Conservation (phyloP, 2,888 invertebrate genomes). For the Harpalus rufipes region DNA sequence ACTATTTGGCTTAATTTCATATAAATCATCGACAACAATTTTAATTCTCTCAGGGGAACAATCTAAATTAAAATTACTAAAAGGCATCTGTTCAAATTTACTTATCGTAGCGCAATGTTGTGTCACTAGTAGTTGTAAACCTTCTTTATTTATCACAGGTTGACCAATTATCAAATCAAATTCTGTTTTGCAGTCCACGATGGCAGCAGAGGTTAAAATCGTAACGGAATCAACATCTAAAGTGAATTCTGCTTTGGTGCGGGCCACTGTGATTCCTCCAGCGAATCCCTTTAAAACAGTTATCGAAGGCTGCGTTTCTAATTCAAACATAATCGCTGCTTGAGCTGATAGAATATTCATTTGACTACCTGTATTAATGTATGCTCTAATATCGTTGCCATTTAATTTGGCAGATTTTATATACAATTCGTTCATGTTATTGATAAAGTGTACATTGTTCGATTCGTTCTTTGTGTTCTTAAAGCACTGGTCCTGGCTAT, state of each 20-base stretch:
- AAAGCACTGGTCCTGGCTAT: not conserved
- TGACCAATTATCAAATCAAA: slow-evolving; percentile 15
- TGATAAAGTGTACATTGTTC: not conserved
- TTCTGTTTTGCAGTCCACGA: not conserved
- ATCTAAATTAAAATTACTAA: not conserved
- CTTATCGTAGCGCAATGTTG: not conserved
- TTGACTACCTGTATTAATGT: slow-evolving; percentile 19
- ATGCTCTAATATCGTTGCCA: not conserved
- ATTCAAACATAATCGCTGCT: not conserved
- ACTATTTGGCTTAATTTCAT: slow-evolving; percentile 5
- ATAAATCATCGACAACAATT: not conserved
- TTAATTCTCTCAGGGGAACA: not conserved
- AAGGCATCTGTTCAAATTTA: not conserved
- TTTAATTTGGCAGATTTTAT: slow-evolving; percentile 17
- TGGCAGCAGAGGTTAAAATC: not conserved
- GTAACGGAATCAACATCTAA: slow-evolving; percentile 1
- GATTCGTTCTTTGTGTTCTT: not conserved
- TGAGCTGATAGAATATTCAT: slow-evolving; percentile 28
- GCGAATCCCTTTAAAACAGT: not conserved
- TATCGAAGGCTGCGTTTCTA: not conserved
- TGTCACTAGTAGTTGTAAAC: not conserved
- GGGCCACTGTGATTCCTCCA: slow-evolving; percentile 5
- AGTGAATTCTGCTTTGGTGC: not conserved
- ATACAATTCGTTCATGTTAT: slow-evolving; percentile 27
- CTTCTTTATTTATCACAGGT: slow-evolving; percentile 10